Evolutionary conservation across 2,888 invertebrate genomes (phyloP), one percentile per base, ranked within the genome.

Genomic region (Aporophyla nigra): DNA sequence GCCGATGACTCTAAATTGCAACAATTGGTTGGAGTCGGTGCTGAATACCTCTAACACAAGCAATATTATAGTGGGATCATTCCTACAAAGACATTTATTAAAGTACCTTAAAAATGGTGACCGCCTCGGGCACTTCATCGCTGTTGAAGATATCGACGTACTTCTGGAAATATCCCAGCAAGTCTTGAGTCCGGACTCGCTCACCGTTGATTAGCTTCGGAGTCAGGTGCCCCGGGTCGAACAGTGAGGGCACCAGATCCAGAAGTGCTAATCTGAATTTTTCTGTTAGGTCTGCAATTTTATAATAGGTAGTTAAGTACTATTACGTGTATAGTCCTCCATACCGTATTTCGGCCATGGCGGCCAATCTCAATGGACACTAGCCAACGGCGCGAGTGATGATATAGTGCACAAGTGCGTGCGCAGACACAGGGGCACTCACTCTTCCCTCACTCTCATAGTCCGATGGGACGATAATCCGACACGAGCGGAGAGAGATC

Each of bases 131-230:
- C 84, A 99, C 96, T 92, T 99, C 99, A 91, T 99, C 98, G 59
- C 99, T 99, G 94, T 99, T 99, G 95, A 99, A 99, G 89, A 99
- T 98, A 93, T 98, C 98, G 94, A 99, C 98, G 92, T 99, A 99
- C n/a, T 99, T 98, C 94, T 99, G 99, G 95, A 99, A 99, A 96
- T 99, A 99, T 93, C 99, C 98, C 80, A 99, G 97, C 84, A 99
- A 97, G 94, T 99, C 99, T 86, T 98, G 97, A 46, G 98, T 98
- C 90, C 98, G 98, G 19, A 99, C 98, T 88, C 98, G 97, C 90
- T 98, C 98, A 0, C 99, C 99, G 90, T 99, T 98, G 87, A 99
- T 99, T 93, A 98, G 97, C 94, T 99, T 99, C 56, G 98, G 97
- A 53, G 99, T 98, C 84, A 99, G 97, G 94, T 99, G 99, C 90